These are phyloP conservation scores for Halyomorpha halys DNA, from an alignment of 1,140 invertebrate species.

Conservation along the genomic window DNA sequence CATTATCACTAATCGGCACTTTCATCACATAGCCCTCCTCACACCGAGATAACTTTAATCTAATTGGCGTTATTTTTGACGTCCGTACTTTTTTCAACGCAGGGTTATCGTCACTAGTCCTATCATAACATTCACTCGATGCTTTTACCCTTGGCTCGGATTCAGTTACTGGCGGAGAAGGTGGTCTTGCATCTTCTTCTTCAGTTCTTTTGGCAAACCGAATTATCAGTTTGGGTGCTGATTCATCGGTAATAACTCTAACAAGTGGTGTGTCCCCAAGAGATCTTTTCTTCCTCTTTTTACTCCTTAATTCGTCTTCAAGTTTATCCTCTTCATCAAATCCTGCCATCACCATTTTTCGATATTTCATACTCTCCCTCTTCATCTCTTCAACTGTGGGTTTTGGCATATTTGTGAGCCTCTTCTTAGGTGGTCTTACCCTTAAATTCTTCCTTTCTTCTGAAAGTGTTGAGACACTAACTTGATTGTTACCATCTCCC, in stretches of 20 bases:
- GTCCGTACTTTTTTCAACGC: slow-evolving; percentile 47
- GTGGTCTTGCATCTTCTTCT: slow-evolving; percentile 20
- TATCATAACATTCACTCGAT: slow-evolving; percentile 17
- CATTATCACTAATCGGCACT: slow-evolving; percentile 32
- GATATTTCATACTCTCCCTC: slow-evolving; percentile 76
- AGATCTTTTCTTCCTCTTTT: slow-evolving; percentile 26
- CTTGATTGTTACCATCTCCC: slow-evolving; percentile 27
- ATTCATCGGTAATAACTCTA: slow-evolving; percentile 37
- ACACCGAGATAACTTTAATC: slow-evolving; percentile 68
- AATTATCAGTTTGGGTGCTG: slow-evolving; percentile 57
- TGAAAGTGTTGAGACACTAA: slow-evolving; percentile 31
- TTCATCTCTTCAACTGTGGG: slow-evolving; percentile 65
- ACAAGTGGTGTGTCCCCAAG: slow-evolving; percentile 29
- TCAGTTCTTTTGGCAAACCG: slow-evolving; percentile 42
- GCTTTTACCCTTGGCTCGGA: slow-evolving; percentile 9
- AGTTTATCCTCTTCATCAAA: slow-evolving; percentile 51
- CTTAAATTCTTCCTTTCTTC: slow-evolving; percentile 43
- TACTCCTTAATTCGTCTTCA: slow-evolving; percentile 37
- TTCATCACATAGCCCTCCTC: slow-evolving; percentile 55
- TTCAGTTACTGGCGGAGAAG: slow-evolving; percentile 11
- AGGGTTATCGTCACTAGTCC: slow-evolving; percentile 31
- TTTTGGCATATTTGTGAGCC: slow-evolving; percentile 47
- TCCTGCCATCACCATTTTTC: slow-evolving; percentile 69
- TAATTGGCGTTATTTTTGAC: slow-evolving; percentile 61
- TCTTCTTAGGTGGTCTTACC: slow-evolving; percentile 69